Conservation (phyloP, 2,113 vertebrate genomes). For the Mirounga angustirostris region DNA sequence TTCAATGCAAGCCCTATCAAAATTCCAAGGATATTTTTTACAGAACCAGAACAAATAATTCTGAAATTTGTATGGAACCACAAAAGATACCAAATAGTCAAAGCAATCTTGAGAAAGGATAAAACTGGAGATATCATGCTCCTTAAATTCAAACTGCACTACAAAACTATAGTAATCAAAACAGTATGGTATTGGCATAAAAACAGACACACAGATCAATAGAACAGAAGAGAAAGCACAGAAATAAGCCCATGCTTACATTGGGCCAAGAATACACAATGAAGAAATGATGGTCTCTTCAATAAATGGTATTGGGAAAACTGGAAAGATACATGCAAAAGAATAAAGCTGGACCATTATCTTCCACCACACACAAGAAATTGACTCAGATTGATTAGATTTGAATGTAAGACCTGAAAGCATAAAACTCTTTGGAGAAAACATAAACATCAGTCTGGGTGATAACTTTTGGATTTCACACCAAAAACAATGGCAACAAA, state of each 20-base stretch:
- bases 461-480: not conserved
- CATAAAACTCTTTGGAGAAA: not conserved
- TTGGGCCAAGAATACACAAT: not conserved
- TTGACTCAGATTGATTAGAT: not conserved
- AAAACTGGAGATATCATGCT: not conserved
- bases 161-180: not conserved
- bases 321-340: not conserved
- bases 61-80: not conserved
- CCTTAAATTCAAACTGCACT: not conserved
- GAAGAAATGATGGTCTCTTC: not conserved
- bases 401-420: not conserved
- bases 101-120: not conserved
- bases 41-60: not conserved
- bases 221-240: not conserved
- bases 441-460: not conserved
- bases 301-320: not conserved
- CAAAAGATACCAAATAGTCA: not conserved
- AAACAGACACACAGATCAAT: not conserved
- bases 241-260: not conserved
- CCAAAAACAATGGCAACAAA: not conserved
- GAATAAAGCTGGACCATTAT: not conserved
- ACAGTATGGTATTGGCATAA: not conserved
- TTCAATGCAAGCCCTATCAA: not conserved
- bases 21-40: not conserved
- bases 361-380: not conserved